phyloP scores from a whole-genome alignment of 1,140 invertebrate species.

The Papilio polyxenes region DNA sequence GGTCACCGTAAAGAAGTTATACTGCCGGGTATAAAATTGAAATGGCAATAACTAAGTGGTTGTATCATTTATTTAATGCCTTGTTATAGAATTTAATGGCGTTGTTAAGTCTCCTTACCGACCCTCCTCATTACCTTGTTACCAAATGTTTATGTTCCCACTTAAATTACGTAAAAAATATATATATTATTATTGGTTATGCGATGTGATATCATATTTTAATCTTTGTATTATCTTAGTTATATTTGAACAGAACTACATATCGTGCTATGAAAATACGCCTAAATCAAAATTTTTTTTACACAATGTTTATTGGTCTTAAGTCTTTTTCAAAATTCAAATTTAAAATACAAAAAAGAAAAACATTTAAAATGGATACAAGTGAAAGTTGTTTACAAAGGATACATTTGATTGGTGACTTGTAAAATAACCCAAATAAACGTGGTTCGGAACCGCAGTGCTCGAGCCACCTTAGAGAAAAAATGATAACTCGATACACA shows the following conservation, averaged over 20 bases:
- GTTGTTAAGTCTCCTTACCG: slow-evolving; percentile 30
- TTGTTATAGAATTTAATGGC: slow-evolving; percentile 37
- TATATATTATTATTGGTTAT: neutral
- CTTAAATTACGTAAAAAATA: neutral
- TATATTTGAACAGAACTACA: too few species aligned
- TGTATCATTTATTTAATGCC: slow-evolving; percentile 38
- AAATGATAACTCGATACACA: neutral
- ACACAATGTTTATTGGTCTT: too few species aligned
- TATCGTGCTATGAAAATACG: neutral
- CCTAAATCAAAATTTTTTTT: too few species aligned
- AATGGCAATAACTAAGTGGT: slow-evolving; percentile 34
- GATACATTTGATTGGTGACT: neutral
- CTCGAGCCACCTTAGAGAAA: too few species aligned
- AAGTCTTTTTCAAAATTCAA: too few species aligned
- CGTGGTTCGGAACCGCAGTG: neutral
- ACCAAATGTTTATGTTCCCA: slow-evolving; percentile 20
- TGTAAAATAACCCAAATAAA: neutral
- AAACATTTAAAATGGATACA: neutral
- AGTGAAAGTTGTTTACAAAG: neutral
- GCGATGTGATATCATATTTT: neutral
- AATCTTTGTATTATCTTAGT: too few species aligned
- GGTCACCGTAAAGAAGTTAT: slow-evolving; percentile 37
- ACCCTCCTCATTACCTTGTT: slow-evolving; percentile 23
- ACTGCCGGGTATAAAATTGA: slow-evolving; percentile 38
- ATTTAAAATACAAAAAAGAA: neutral